Evolutionary conservation across 2,113 vertebrate genomes (phyloP).

Genomic region (Ondatra zibethicus): DNA sequence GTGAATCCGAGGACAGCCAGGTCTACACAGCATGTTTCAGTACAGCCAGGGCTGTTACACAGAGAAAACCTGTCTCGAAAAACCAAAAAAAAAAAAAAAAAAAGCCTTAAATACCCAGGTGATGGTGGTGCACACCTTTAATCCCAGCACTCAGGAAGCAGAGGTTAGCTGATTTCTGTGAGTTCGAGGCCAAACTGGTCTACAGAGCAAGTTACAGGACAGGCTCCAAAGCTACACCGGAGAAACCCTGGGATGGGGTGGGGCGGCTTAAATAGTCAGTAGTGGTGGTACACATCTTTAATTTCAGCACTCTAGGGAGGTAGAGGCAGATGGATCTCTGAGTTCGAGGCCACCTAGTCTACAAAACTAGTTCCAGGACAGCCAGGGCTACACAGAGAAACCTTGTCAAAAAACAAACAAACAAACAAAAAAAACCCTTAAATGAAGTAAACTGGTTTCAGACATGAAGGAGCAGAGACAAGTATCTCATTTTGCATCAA

Average conservation of each 20-base stretch:
- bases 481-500: slow-evolving; percentile 34
- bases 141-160: no score
- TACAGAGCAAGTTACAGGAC: no score
- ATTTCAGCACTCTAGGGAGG: no score
- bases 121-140: no score
- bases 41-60: neutral
- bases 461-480: neutral
- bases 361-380: neutral
- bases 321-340: neutral
- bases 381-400: neutral
- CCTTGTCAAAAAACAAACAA: neutral
- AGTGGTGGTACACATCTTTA: no score
- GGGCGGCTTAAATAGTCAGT: no score
- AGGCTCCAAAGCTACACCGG: no score
- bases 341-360: neutral
- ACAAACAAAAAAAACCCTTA: no score
- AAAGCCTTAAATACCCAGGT: no score
- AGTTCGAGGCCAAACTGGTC: no score
- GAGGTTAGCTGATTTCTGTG: no score
- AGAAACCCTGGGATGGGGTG: no score
- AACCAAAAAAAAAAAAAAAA: neutral
- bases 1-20: neutral
- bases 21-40: neutral
- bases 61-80: neutral
- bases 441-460: slow-evolving; percentile 12